phyloP scores from a whole-genome alignment of 1,140 invertebrate genomes.

The Aphidius gifuensis region DNA sequence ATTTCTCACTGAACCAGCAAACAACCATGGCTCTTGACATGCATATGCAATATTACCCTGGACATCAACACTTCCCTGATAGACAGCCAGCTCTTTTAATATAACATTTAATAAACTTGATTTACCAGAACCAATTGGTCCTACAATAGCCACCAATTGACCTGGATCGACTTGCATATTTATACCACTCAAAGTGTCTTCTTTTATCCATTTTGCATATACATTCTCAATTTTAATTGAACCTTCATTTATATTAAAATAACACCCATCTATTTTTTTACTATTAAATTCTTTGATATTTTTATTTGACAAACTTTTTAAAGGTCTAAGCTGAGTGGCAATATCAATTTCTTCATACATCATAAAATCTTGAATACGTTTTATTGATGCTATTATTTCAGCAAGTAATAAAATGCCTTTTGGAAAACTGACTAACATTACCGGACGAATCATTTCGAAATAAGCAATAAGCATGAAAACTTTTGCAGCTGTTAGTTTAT shows the following conservation, averaged over 20 bases:
- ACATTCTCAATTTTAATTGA: slow-evolving; percentile 40
- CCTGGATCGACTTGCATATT: slow-evolving; percentile 62
- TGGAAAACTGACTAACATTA: slow-evolving; percentile 72
- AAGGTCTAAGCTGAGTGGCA: background rate
- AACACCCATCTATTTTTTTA: too few relatives aligned
- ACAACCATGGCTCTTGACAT: slow-evolving; percentile 73
- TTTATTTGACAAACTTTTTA: slow-evolving; percentile 25
- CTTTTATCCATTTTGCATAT: slow-evolving; percentile 51
- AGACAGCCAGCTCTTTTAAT: slow-evolving; percentile 68
- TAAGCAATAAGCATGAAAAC: slow-evolving; percentile 73
- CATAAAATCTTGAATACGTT: slow-evolving; percentile 66
- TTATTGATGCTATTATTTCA: slow-evolving; percentile 65
- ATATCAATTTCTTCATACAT: slow-evolving; percentile 56
- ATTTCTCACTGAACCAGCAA: slow-evolving; percentile 61
- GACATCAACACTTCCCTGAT: slow-evolving; percentile 52
- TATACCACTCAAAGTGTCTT: slow-evolving; percentile 70
- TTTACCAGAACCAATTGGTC: slow-evolving; percentile 77
- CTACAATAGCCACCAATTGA: slow-evolving; percentile 70
- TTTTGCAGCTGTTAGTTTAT: slow-evolving; percentile 67
- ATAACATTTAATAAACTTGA: slow-evolving; percentile 73
- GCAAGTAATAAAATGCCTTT: slow-evolving; percentile 57
- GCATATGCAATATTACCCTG: slow-evolving; percentile 67
- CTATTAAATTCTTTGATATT: slow-evolving; percentile 3
- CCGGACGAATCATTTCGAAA: slow-evolving; percentile 69
- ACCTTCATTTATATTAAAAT: background rate